Base-by-base conservation (phyloP, 2,888 invertebrate genomes). In the Elysia crispata region DNA sequence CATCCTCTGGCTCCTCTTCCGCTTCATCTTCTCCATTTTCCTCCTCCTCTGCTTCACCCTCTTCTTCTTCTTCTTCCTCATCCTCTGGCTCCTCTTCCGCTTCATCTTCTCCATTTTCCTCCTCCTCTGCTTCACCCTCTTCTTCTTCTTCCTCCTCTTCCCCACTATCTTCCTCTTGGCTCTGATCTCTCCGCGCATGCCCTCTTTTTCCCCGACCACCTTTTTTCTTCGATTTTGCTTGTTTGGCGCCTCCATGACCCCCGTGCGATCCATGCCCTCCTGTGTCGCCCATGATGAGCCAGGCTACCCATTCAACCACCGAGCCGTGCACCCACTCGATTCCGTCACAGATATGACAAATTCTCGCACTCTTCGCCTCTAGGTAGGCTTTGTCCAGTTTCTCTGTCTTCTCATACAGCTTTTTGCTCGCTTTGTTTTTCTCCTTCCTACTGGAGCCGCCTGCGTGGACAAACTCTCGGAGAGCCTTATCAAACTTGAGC, bases 21-120 rank as follows among this genome's bases (percentile, higher is more conserved):
- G 30, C 70, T 70, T 33, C 33, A 30, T 70, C 70, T 31, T 33
- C 33, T 33, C 31, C 70, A 15, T 33, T 31, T 33, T 70, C 33
- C 33, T 23, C 33, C 70, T 70, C 70, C 31, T 33, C 33, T 33
- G 30, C 70, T 31, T 33, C 33, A 5, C 31, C 70, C 23, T 33
- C 23, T 33, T 33, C 6, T 33, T 33, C 23, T 18, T 33, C 70
- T 18, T 41, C 18, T 23, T 31, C 33, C 18, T 41, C 30, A 31
- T 15, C 33, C 13, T 70, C 30, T 70, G 6, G 18, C 30, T 41
- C n/a, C 33, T 20, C 30, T 31, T 33, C 18, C 20, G 30, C 33
- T 31, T 23, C 33, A 13, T 70, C n/a, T 70, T 18, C 33, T 18
- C 33, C 31, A 20, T 18, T 18, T 18, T 30, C 31, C 33, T 18